Base-by-base conservation (phyloP, 2,888 invertebrate genomes). In the Philhelius pedissequus region DNA sequence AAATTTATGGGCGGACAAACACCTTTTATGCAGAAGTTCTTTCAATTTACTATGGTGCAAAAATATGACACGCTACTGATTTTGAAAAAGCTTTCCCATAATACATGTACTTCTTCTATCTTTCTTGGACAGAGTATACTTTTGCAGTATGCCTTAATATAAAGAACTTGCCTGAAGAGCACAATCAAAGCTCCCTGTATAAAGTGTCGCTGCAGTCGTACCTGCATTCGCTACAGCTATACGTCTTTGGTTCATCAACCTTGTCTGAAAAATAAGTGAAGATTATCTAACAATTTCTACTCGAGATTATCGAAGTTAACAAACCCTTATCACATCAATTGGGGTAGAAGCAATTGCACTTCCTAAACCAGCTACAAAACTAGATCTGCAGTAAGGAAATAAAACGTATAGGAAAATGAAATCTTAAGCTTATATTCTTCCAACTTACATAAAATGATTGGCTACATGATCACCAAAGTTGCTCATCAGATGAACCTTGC, bases 271-370 rank as follows among this genome's bases (percentile, higher is more conserved):
- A 98, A 92, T 48, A 94, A 93, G 79, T 75, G 64, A 58, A 54
- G n/a, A 38, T 60, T 40, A 71, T 50, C 70, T 38, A 38, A 32
- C 22, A 45, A 27, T 54, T 22, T 77, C 92, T 0, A 56, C 52
- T 32, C 7, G 8, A 52, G 4, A 6, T 18, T n/a, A 11, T 2
- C 4, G 0, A 25, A 54, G 22, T 22, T 4, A 40, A 54, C 74
- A 32, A 66, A 97, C 98, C 93, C 97, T 93, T 81, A 98, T 94
- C 82, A 98, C 98, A 92, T 98, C 98, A 75, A 98, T 95, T 32
- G 98, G 98, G 74, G 97, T 98, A 77, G 98, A 98, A 79, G 98
- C 97, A 82, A 98, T 93, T 35, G 98, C 98, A 90, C 97, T 98
- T 86, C 97, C 97, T 89, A 98, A 93, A 90, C 97, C 97, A 87